phyloP scores from a whole-genome alignment of 2,888 invertebrate species.

The Drosophila formosana region DNA sequence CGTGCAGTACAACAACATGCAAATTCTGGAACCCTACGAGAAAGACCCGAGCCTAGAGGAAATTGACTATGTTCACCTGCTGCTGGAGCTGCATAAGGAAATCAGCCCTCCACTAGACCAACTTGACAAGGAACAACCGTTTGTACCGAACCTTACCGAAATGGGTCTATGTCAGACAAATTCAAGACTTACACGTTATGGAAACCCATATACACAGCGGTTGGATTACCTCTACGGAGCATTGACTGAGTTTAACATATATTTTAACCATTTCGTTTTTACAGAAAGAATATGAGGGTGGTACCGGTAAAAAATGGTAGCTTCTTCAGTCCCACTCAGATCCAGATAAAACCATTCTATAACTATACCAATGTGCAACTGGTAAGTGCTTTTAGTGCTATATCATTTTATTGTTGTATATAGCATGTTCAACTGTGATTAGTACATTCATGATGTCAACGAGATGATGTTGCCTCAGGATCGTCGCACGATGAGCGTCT shows the following conservation, averaged over 20 bases:
- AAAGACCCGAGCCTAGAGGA: slow-evolving; percentile 70
- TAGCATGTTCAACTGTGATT: neutral
- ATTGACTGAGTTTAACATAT: neutral
- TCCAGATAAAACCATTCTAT: slow-evolving; percentile 46
- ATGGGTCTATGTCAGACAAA: slow-evolving; percentile 81
- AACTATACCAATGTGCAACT: slow-evolving; percentile 43
- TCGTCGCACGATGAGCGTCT: slow-evolving; percentile 53
- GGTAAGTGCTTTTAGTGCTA: slow-evolving; percentile 24
- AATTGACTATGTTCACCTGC: slow-evolving; percentile 62
- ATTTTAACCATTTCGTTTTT: neutral
- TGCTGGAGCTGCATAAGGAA: slow-evolving; percentile 41
- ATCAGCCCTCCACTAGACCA: slow-evolving; percentile 26
- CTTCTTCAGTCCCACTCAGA: slow-evolving; percentile 12
- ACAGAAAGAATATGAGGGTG: slow-evolving; percentile 1
- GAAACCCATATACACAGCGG: slow-evolving; percentile 75
- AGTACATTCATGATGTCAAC: slow-evolving; percentile 80
- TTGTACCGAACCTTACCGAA: slow-evolving; percentile 80
- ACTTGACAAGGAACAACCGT: neutral
- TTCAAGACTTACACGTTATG: slow-evolving; percentile 67
- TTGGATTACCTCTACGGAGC: slow-evolving; percentile 8
- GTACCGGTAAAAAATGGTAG: slow-evolving; percentile 7
- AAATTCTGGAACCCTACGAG: slow-evolving; percentile 62
- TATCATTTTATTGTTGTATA: neutral
- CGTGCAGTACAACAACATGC: slow-evolving; percentile 67
- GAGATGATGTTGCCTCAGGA: slow-evolving; percentile 75